phyloP scores from a whole-genome alignment of 2,888 invertebrate genomes.

The Dimorphilus gyrociliatus region DNA sequence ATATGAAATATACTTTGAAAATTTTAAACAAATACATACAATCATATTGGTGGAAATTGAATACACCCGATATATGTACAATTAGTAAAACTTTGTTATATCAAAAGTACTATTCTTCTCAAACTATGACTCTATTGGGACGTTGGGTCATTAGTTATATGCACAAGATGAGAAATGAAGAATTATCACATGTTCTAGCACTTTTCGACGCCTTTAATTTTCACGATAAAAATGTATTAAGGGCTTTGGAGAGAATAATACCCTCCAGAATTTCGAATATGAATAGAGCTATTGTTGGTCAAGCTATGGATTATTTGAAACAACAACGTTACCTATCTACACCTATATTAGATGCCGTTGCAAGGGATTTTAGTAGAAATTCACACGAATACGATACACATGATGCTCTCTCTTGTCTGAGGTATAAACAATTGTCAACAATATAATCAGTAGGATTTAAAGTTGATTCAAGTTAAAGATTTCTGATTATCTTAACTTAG shows the following conservation, averaged over 20 bases:
- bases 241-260: constrained; percentile 48
- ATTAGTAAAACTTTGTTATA: constrained; percentile 18
- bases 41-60: constrained; percentile 43
- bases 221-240: constrained; percentile 44
- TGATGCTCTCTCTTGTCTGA: constrained; percentile 45
- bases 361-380: constrained; percentile 44
- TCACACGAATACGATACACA: constrained; percentile 41
- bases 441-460: no score
- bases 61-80: constrained; percentile 17
- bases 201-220: constrained; percentile 45
- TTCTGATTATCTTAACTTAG: no score
- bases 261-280: constrained; percentile 40
- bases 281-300: constrained; percentile 44
- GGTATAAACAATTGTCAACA: no score
- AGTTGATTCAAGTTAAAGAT: no score
- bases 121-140: constrained; percentile 32
- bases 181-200: constrained; percentile 39
- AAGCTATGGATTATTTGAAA: constrained; percentile 48
- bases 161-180: constrained; percentile 45
- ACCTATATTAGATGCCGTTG: constrained; percentile 45
- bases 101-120: constrained; percentile 16
- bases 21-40: constrained; percentile 46
- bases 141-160: constrained; percentile 49
- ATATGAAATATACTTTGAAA: constrained; percentile 46
- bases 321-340: constrained; percentile 46